Evolutionary conservation across 1,140 invertebrate genomes (phyloP).

Genomic region (Dolichoris vasculosae): DNA sequence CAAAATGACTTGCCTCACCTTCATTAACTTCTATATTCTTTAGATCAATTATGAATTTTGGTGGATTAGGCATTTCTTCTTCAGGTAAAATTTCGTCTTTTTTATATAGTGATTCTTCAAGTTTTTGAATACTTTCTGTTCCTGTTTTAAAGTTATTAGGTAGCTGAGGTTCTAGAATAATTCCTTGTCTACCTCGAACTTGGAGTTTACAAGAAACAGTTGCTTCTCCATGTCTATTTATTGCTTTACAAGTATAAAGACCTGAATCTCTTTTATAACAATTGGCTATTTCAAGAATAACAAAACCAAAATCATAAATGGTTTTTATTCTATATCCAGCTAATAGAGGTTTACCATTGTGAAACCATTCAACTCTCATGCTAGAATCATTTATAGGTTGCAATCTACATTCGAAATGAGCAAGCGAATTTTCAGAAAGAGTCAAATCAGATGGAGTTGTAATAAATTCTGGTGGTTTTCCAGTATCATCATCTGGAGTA

Average conservation of each 20-base stretch:
- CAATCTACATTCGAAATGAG: slow-evolving; percentile 93
- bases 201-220: slow-evolving; percentile 89
- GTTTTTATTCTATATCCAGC: slow-evolving; percentile 92
- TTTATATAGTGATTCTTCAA: slow-evolving; percentile 92
- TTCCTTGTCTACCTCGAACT: slow-evolving; percentile 89
- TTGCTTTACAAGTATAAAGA: slow-evolving; percentile 92
- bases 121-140: slow-evolving; percentile 90
- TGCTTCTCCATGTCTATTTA: slow-evolving; percentile 92
- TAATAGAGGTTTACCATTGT: slow-evolving; percentile 92
- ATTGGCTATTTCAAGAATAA: slow-evolving; percentile 92
- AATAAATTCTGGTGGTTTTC: slow-evolving; percentile 94
- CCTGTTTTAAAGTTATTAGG: slow-evolving; percentile 89
- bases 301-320: slow-evolving; percentile 95
- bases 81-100: slow-evolving; percentile 86
- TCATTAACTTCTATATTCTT: slow-evolving; percentile 90
- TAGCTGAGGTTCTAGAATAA: slow-evolving; percentile 92
- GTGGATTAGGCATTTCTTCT: slow-evolving; percentile 90
- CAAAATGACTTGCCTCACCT: slow-evolving; percentile 91
- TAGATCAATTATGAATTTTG: slow-evolving; percentile 88
- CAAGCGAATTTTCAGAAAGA: slow-evolving; percentile 90
- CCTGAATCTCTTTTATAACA: slow-evolving; percentile 92
- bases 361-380: slow-evolving; percentile 97
- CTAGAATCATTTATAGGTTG: slow-evolving; percentile 93
- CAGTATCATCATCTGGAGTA: slow-evolving; percentile 86
- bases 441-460: slow-evolving; percentile 89